phyloP scores from a whole-genome alignment of 2,888 invertebrate genomes.

The Alsophila aescularia region DNA sequence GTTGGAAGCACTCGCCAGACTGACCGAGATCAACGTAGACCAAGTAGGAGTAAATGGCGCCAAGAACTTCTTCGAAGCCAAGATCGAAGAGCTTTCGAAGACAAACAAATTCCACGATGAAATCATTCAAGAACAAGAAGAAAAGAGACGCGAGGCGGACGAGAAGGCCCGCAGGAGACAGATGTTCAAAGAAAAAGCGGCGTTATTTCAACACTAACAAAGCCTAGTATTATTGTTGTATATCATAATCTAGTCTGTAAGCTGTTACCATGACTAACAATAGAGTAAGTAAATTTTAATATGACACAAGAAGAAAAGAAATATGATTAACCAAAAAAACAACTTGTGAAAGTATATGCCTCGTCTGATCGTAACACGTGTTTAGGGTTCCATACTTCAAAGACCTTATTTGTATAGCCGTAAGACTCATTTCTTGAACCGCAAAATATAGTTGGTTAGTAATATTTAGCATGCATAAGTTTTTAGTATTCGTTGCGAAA shows the following conservation, averaged over 20 bases:
- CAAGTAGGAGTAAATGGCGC: slow-evolving; percentile 97
- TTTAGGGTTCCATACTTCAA: too few relatives aligned
- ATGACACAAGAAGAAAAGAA: too few relatives aligned
- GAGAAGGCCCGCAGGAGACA: slow-evolving; percentile 91
- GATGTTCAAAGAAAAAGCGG: slow-evolving; percentile 95
- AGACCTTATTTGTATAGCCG: too few relatives aligned
- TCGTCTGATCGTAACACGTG: too few relatives aligned
- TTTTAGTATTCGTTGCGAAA: too few relatives aligned
- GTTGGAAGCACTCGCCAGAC: slow-evolving; percentile 91
- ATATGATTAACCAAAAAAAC: too few relatives aligned
- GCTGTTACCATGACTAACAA: slow-evolving; percentile 77
- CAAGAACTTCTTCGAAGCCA: slow-evolving; percentile 97
- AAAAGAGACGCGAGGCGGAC: slow-evolving; percentile 92
- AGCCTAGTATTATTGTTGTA: slow-evolving; percentile 42
- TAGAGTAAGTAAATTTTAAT: slow-evolving; percentile 16
- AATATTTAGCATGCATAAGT: too few relatives aligned
- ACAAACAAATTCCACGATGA: slow-evolving; percentile 96
- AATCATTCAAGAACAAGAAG: slow-evolving; percentile 96
- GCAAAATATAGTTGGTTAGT: too few relatives aligned
- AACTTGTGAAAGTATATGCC: too few relatives aligned
- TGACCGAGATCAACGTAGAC: slow-evolving; percentile 96
- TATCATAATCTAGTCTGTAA: slow-evolving; percentile 81
- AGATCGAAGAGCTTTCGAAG: slow-evolving; percentile 94
- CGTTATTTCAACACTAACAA: slow-evolving; percentile 86
- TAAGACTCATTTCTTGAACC: too few relatives aligned